These are phyloP conservation scores for Automeris io DNA, from an alignment of 2,888 invertebrate genomes.

Conservation along the genomic window DNA sequence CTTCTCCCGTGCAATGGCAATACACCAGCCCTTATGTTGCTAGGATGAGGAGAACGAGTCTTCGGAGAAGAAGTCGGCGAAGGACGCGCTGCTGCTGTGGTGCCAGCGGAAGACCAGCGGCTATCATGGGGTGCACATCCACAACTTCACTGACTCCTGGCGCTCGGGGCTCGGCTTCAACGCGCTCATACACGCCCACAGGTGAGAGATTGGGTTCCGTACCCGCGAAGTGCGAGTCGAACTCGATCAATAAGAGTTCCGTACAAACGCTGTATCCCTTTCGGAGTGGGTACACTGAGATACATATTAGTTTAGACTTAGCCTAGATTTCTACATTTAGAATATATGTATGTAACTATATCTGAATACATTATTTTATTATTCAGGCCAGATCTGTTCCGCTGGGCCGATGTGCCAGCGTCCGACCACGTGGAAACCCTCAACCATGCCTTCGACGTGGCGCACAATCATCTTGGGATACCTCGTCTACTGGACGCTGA, in stretches of 20 bases:
- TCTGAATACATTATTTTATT: neutral
- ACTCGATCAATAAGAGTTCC: too few species aligned
- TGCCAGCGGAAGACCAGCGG: slow-evolving; percentile 98
- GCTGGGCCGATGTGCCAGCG: slow-evolving; percentile 87
- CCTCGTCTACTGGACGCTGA: slow-evolving; percentile 96
- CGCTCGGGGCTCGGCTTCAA: slow-evolving; percentile 98
- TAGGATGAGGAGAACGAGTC: slow-evolving; percentile 97
- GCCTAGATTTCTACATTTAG: too few species aligned
- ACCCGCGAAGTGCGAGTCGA: too few species aligned
- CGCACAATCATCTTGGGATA: slow-evolving; percentile 94
- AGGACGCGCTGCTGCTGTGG: slow-evolving; percentile 98
- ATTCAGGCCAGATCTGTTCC: slow-evolving; percentile 92
- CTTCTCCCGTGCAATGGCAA: too few species aligned
- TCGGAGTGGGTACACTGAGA: too few species aligned
- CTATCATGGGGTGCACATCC: slow-evolving; percentile 91
- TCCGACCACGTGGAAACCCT: slow-evolving; percentile 94
- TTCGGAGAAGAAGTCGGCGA: slow-evolving; percentile 98
- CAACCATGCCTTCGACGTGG: slow-evolving; percentile 98
- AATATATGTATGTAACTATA: too few species aligned
- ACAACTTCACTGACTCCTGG: slow-evolving; percentile 96
- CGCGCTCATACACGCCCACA: slow-evolving; percentile 97
- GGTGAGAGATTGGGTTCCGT: slow-evolving; percentile 23
- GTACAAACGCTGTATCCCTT: too few species aligned
- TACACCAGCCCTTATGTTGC: too few species aligned
- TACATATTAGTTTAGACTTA: too few species aligned